Evolutionary conservation across 2,113 vertebrate genomes (phyloP).

Genomic region (Apistogramma diplotaenia): DNA sequence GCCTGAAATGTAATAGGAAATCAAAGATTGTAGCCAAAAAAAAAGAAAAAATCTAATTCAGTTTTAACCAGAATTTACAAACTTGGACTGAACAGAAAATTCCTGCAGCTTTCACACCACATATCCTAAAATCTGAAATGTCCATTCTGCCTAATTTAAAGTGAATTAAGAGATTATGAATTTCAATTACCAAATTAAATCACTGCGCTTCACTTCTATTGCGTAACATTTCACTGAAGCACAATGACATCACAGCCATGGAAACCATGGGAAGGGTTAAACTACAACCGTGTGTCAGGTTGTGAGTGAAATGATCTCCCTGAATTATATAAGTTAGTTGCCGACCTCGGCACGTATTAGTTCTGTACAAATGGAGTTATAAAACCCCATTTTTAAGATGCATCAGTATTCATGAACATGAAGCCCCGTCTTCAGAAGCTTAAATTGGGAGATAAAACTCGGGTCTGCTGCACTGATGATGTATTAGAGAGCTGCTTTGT

Average conservation of each 20-base stretch:
- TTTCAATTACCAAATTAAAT: no score
- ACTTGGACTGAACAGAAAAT: background rate
- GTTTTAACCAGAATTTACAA: background rate
- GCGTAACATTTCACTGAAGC: no score
- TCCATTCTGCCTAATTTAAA: no score
- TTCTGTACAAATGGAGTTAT: slow-evolving; percentile 28
- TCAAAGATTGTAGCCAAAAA: background rate
- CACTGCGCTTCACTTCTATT: no score
- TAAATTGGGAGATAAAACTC: slow-evolving; percentile 48
- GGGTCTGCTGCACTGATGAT: slow-evolving; percentile 8
- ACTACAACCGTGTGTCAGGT: slow-evolving; percentile 6
- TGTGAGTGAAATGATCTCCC: slow-evolving; percentile 39
- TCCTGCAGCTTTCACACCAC: background rate
- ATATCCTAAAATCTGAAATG: background rate
- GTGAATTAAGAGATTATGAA: no score
- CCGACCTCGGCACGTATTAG: slow-evolving; percentile 30
- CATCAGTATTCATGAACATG: slow-evolving; percentile 68
- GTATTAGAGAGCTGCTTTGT: slow-evolving; percentile 31
- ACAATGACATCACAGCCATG: no score
- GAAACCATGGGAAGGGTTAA: no score
- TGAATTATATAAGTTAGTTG: slow-evolving; percentile 44
- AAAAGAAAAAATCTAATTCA: background rate
- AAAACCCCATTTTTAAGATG: slow-evolving; percentile 38
- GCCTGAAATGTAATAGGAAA: background rate
- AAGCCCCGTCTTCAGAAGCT: slow-evolving; percentile 36